Base-by-base conservation (phyloP, 2,113 vertebrate species). In the Melospiza melodia region DNA sequence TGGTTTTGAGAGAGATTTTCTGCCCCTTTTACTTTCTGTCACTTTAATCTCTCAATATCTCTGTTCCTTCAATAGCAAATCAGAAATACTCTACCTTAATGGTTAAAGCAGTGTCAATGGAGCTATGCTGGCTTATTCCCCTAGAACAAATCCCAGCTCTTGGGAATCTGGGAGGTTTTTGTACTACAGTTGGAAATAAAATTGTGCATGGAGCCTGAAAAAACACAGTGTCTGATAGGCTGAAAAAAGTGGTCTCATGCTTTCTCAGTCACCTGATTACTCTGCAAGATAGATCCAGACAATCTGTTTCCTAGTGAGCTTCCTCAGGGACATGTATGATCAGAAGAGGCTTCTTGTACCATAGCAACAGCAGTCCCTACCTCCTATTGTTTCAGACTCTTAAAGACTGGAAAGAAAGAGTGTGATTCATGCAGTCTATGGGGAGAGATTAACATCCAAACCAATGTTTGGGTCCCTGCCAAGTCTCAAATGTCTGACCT, bases 321-420 rank as follows among this genome's bases (percentile, higher is more conserved):
- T 96, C 94, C 89, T 92, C 58, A 49, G 94, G 81, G 91, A 94
- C 48, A 19, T 1, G 5, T 91, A 43, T 80, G 72, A 91, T 95
- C 61, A 88, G 84, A 88, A 94, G 61, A 92, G 66, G 58, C 76
- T 91, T 25, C 1, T 55, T 84, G 75, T 93, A 49, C 87, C 88
- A 86, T 96, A 88, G 95, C 86, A 96, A 96, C 86, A 85, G 73
- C 68, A 46, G 33, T 57, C 35, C n/a, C 52, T 75, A 73, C 43
- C 62, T 96, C 91, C 71, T 51, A 61, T 91, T 96, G 85, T 91
- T 78, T 93, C 87, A 22, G 71, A 33, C 54, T 63, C 55, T 52
- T 55, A 71, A 96, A 89, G 48, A 44, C 63, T 71, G 72, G 65
- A 30, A 90, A 87, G 74, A 80, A 85, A 46, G 13, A 85, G 54